phyloP scores from a whole-genome alignment of 2,797 vertebrate genomes.

The Todus mexicanus region DNA sequence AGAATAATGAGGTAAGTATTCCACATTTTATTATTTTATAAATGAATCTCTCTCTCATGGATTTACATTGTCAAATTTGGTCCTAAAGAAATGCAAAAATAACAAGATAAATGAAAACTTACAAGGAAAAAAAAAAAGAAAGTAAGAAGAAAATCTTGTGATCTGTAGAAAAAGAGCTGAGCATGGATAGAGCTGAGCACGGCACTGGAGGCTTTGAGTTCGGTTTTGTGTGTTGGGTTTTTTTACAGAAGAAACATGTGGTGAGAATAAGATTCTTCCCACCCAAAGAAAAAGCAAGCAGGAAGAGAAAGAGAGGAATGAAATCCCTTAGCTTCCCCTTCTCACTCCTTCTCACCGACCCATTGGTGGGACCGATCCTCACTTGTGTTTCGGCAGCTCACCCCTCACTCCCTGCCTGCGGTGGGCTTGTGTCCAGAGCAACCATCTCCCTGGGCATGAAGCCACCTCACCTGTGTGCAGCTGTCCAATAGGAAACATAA shows the following conservation, averaged over 20 bases:
- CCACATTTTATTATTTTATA: neutral
- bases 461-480: neutral
- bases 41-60: neutral
- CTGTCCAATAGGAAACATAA: neutral
- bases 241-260: neutral
- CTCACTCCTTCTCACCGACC: accelerated
- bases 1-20: neutral
- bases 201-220: neutral
- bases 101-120: neutral
- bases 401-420: neutral
- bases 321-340: neutral
- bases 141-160: neutral
- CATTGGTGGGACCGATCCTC: neutral
- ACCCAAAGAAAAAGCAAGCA: neutral
- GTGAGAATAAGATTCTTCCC: neutral
- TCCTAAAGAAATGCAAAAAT: neutral
- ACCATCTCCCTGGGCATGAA: neutral
- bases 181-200: neutral
- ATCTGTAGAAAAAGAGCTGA: neutral
- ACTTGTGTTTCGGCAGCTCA: neutral
- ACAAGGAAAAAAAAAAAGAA: too few relatives aligned
- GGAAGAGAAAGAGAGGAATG: neutral
- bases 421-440: neutral
- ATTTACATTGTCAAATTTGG: neutral
- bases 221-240: neutral